Evolutionary conservation across 2,113 vertebrate genomes (phyloP), one percentile per base, ranked within the genome.

Genomic region (Eleginops maclovinus): DNA sequence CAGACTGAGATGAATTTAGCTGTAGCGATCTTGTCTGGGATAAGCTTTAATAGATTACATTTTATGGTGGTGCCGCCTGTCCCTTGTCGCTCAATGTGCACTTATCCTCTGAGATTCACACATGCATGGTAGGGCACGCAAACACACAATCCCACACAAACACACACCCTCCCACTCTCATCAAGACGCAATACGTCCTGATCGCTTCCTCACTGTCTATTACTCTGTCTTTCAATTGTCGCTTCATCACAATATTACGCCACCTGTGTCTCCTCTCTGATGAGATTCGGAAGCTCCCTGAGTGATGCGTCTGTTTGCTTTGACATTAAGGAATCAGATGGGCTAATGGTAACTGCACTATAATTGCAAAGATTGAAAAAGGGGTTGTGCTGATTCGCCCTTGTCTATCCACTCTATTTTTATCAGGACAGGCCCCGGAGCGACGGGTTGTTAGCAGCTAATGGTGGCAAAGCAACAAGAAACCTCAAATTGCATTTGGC

Each of bases 21-120:
- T 88, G 81, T 83, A 86, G 86, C 49, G 77, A 89, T 89, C 82
- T 83, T 79, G 87, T 89, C 86, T 63, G 76, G 84, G 83, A 81
- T 89, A 77, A 88, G 79, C 83, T 91, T 92, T 93, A 91, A 93
- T 91, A 93, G 88, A 93, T 92, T 91, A 87, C 83, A 90, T 89
- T 91, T 91, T 77, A 88, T 85, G 85, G 88, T 81, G 84, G 90
- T 87, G 87, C 53, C 47, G 75, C 81, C 75, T 75, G 78, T 88
- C 83, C 85, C 85, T 64, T 87, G 82, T 86, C 80, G 51, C 61
- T 90, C 86, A 89, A 36, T 55, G 76, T 56, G 81, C 75, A 73
- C 78, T 93, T 88, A 87, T 87, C 75, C 72, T 63, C 44, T 71
- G 71, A 82, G 87, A 62, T 63, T 77, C 55, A 59, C 75, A 74